Evolutionary conservation across 2,797 vertebrate species (phyloP).

Genomic region (Gymnothorax javanicus): DNA sequence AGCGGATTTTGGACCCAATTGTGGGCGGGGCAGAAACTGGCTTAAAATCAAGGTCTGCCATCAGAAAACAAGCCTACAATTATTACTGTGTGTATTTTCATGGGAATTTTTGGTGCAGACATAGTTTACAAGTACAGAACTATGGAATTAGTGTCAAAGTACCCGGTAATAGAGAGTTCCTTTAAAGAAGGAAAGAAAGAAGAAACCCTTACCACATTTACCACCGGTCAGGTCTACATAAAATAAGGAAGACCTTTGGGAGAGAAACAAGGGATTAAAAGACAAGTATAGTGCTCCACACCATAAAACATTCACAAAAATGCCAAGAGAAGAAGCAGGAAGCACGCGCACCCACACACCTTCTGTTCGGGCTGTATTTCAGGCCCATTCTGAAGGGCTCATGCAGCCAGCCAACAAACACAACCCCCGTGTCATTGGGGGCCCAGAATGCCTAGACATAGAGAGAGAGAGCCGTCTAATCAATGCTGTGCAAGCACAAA

Average conservation of each 20-base stretch:
- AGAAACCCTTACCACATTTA: constrained; percentile 81
- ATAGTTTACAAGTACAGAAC: no score
- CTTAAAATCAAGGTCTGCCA: no score
- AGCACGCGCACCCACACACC: constrained; percentile 62
- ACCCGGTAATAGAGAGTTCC: no score
- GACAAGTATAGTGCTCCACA: not conserved
- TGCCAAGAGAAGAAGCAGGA: not conserved
- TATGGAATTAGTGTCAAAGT: no score
- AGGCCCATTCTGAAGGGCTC: constrained; percentile 89
- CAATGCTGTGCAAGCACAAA: not conserved
- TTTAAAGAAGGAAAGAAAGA: not conserved
- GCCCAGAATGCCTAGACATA: constrained; percentile 86
- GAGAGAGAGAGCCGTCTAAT: not conserved
- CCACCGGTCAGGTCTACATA: constrained; percentile 89
- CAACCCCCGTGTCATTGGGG: constrained; percentile 82
- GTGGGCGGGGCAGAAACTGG: no score
- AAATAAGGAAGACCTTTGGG: constrained; percentile 86
- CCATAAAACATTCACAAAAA: not conserved
- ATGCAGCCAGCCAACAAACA: constrained; percentile 90
- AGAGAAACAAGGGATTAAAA: constrained; percentile 25
- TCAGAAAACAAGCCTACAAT: no score
- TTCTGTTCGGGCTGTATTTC: constrained; percentile 85
- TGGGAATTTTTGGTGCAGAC: no score
- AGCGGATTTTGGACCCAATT: no score
- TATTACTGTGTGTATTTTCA: no score